Base-by-base conservation (phyloP, 2,888 invertebrate genomes). In the Hirtodrosophila confusa region DNA sequence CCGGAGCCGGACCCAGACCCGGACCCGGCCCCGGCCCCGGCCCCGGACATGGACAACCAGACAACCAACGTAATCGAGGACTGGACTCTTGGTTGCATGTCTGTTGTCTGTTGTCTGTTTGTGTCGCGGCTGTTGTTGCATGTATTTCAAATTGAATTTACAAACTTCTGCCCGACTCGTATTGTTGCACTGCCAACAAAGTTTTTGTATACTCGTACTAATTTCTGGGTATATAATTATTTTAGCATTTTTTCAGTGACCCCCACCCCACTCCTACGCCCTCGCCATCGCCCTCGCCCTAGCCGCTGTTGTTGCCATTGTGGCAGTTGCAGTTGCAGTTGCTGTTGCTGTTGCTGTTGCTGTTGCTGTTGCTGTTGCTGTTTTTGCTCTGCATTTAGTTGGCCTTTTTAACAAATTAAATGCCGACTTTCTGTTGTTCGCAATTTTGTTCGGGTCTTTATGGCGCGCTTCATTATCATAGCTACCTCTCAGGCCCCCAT, bases 321-420 rank as follows among this genome's bases (percentile, higher is more conserved):
- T 82, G 68, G 67, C 51, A 41, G 56, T 60, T 41, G 37, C 37
- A 24, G 10, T 48, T 36, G 53, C 48, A 10, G 9, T 62, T 67
- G 64, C 56, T 51, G 57, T 57, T 57, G n/a, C n/a, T 63, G 65
- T 66, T 63, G 66, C 71, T 78, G 71, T 82, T 68, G 67, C 51
- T 39, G 56, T 60, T 41, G 37, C 37, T 12, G 10, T 48, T 36
- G 53, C 48, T 8, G 9, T 62, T 67, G 64, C 56, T 51, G 57
- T 57, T 57, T 60, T 49, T 53, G 55, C 71, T 47, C 54, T 66
- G 58, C 70, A 75, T 70, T 82, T 71, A 75, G 86, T 88, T 86
- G 80, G 74, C 77, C 89, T 87, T 90, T 90, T 90, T 86, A 90
- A 88, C 90, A 90, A 89, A 89, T 90, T 89, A 89, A 89, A 89